These are phyloP conservation scores for Sipha maydis DNA, from an alignment of 2,888 invertebrate species.

Conservation along the genomic window DNA sequence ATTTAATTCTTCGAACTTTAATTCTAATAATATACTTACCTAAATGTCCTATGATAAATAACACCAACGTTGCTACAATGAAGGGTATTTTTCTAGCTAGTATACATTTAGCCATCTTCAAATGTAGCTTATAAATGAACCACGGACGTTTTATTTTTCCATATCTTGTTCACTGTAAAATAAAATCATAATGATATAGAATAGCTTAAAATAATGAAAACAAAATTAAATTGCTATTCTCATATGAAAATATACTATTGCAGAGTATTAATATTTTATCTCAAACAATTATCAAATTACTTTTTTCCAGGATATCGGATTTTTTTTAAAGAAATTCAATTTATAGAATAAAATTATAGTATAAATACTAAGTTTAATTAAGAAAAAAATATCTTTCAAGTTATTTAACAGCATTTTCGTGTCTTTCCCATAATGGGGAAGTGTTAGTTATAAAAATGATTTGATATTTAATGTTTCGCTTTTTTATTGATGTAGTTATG, in stretches of 20 bases:
- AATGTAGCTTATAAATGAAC: not conserved
- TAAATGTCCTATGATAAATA: not conserved
- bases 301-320: too few species aligned
- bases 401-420: too few species aligned
- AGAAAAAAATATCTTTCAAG: too few species aligned
- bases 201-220: not conserved
- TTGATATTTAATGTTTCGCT: too few species aligned
- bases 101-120: not conserved
- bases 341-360: too few species aligned
- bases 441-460: too few species aligned
- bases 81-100: not conserved
- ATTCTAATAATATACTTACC: not conserved
- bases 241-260: not conserved
- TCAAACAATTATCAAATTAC: too few species aligned
- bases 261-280: not conserved
- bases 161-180: conserved; percentile 24
- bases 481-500: too few species aligned
- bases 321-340: too few species aligned
- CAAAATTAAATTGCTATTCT: not conserved
- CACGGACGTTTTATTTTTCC: conserved; percentile 3
- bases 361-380: too few species aligned
- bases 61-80: not conserved
- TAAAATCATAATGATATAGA: not conserved
- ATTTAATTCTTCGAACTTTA: not conserved
- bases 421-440: too few species aligned